Evolutionary conservation across 2,113 vertebrate genomes (phyloP).

Genomic region (Parus major): DNA sequence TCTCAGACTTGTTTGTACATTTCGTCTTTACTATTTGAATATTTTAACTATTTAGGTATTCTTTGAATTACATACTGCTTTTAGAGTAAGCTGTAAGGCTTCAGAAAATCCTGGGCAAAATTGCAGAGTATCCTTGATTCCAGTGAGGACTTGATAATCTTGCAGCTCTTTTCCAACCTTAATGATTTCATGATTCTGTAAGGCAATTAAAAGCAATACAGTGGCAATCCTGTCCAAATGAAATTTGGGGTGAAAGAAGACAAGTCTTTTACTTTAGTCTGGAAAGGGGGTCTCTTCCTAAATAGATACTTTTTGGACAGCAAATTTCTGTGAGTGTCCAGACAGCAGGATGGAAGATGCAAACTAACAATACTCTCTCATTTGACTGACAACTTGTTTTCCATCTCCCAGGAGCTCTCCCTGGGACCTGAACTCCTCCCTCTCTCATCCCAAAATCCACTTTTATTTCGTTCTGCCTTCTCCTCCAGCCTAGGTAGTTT

Average conservation of each 20-base stretch:
- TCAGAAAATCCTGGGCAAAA: background rate
- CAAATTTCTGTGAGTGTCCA: background rate
- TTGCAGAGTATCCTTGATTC: background rate
- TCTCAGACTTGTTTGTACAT: background rate
- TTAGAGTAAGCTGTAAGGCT: background rate
- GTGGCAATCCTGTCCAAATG: background rate
- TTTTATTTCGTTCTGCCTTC: background rate
- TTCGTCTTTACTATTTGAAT: background rate
- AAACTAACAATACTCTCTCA: background rate
- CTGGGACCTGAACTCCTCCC: background rate
- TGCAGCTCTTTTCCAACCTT: background rate
- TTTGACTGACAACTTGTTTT: rapidly evolving
- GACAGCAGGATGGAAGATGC: background rate
- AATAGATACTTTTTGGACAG: background rate
- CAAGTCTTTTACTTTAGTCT: background rate
- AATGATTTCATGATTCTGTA: background rate
- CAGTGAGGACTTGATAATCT: background rate
- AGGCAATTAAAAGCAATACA: background rate
- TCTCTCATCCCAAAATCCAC: background rate
- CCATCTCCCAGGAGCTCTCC: background rate
- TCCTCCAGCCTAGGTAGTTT: background rate
- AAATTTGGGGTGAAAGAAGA: background rate
- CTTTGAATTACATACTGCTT: background rate
- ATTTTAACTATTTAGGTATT: background rate
- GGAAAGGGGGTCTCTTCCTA: background rate